Evolutionary conservation across 1,140 invertebrate genomes (phyloP), one percentile per base, ranked within the genome.

Genomic region (Diuraphis noxia): DNA sequence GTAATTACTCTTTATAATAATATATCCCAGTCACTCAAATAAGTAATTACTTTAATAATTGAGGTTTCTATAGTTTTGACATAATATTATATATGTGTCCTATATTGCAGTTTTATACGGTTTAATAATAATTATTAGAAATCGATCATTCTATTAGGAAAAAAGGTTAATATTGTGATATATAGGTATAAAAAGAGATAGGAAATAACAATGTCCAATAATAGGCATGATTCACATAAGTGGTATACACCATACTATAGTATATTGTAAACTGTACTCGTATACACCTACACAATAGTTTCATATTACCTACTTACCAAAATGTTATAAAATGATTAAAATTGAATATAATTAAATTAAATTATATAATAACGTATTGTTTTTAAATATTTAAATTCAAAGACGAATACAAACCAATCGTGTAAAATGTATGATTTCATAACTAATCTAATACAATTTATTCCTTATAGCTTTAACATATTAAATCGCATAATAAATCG

Each of bases 21-120:
- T 46, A 43, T 43, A n/a, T 43, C 82, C 43, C 17, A 17, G 10
- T 86, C 43, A 23, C 21, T 52, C 23, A 43, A 13, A 52, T 52
- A 86, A 86, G 43, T 86, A 52, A 49, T 86, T 86, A 86, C 43
- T 86, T 30, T 52, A 41, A 82, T 82, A 52, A 49, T 52, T 86
- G 43, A 25, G 1, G 34, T 52, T 52, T 49, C n/a, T 46, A 34
- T 49, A 85, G 7, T 85, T 85, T 46, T 85, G 82, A n/a, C 79
- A 40, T 41, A 13, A 36, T 38, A 81, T 81, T 81, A 81, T 40
- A 40, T 81, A 82, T 81, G 19, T 81, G 25, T 82, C 10, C 56
- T 63, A 63, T 63, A 63, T 63, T 63, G n/a, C 56, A 63, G n/a
- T 63, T 63, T 63, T 13, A 63, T 63, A n/a, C 30, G 30, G 30